A percentile compares a stretch with the other conserved stretches of the same genome.
These are phyloP conservation scores for Ammodytes dubius DNA, from an alignment of 2,113 vertebrate species.

Conservation along the genomic window DNA sequence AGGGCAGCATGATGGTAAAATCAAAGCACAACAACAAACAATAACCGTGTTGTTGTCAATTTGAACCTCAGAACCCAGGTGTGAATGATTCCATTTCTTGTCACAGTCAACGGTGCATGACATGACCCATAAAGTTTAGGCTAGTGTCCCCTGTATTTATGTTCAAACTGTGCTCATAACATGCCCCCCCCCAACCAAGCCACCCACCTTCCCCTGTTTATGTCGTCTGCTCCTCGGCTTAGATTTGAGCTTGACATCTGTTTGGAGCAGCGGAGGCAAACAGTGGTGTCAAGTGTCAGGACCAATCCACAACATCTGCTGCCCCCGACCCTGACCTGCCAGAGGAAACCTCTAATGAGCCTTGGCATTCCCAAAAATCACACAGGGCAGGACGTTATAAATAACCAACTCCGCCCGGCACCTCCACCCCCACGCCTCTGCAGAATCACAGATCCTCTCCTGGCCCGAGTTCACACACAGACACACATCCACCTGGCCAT, in stretches of 20 bases:
- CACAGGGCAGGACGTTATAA: conserved; percentile 68
- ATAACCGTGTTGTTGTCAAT: conserved; percentile 16
- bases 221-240: background rate
- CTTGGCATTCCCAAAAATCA: conserved; percentile 55
- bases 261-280: conserved; percentile 23
- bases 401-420: conserved; percentile 46
- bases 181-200: background rate
- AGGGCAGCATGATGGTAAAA: conserved; percentile 61
- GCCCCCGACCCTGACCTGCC: conserved; percentile 63
- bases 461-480: conserved; percentile 13
- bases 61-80: background rate
- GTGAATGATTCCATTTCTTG: conserved; percentile 34
- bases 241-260: conserved; percentile 50
- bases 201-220: background rate
- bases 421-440: conserved; percentile 4
- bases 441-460: conserved; percentile 37
- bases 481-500: conserved; percentile 54
- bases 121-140: background rate
- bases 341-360: conserved; percentile 75
- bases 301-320: conserved; percentile 74
- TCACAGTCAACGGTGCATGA: conserved; percentile 16
- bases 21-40: conserved; percentile 28
- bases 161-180: background rate
- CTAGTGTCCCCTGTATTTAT: background rate
- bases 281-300: conserved; percentile 31